These are phyloP conservation scores for Penelope pileata DNA, from an alignment of 2,113 vertebrate genomes.

Conservation along the genomic window DNA sequence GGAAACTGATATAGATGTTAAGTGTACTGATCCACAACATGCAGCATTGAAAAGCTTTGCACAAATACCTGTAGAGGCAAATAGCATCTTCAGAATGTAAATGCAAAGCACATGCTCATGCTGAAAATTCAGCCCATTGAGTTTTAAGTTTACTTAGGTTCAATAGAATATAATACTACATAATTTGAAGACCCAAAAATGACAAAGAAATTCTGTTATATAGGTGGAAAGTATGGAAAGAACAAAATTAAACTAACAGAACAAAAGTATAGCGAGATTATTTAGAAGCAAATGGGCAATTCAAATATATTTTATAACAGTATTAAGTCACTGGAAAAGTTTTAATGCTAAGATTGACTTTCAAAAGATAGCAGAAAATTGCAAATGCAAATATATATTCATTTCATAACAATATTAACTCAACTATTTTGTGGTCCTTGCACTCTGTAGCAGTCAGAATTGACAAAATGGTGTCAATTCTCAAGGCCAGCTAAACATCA, in stretches of 20 bases:
- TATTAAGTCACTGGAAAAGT: not conserved
- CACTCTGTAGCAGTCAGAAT: not conserved
- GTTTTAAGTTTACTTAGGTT: not conserved
- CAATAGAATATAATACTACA: not conserved
- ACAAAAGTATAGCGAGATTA: not conserved
- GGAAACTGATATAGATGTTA: not conserved
- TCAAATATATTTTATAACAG: not conserved
- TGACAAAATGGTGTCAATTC: not conserved
- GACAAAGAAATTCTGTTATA: not conserved
- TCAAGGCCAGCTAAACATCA: not conserved
- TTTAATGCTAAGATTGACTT: not conserved
- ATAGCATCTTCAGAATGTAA: not conserved
- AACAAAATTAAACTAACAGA: not conserved
- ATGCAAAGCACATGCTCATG: not conserved
- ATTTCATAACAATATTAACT: not conserved
- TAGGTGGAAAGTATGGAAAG: not conserved
- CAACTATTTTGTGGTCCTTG: not conserved
- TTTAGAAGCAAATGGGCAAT: not conserved
- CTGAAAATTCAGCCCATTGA: not conserved
- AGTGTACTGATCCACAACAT: not conserved
- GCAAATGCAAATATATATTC: not conserved
- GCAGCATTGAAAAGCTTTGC: not conserved
- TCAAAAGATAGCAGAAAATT: not conserved
- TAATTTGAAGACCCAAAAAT: not conserved
- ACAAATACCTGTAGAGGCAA: not conserved